A percentile compares a stretch with the other conserved stretches of the same genome.
Conservation (phyloP, 2,113 vertebrate genomes). For the Octodon degus region DNA sequence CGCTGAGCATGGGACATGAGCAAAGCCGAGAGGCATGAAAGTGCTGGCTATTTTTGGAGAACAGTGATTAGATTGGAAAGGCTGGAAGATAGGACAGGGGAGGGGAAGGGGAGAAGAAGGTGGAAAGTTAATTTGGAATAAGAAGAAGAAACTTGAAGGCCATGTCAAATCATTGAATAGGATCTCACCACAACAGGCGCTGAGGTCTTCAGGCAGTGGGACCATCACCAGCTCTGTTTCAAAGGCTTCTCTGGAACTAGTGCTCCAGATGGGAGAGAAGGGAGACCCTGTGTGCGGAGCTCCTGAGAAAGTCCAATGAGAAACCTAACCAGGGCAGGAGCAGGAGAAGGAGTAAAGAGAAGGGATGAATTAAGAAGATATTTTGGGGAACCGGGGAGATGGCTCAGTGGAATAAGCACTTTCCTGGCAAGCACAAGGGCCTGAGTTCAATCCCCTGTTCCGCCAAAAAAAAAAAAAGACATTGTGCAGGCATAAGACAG, state of each 20-base stretch:
- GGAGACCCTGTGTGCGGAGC: neutral
- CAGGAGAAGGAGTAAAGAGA: neutral
- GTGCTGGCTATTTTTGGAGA: constrained; percentile 76
- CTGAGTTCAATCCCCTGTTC: too few species aligned
- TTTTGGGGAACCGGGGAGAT: too few species aligned
- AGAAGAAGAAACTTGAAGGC: constrained; percentile 54
- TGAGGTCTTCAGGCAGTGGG: neutral
- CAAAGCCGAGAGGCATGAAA: constrained; percentile 75
- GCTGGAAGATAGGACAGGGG: constrained; percentile 62
- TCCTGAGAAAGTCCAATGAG: neutral
- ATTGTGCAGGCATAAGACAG: too few species aligned
- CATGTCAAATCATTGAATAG: neutral
- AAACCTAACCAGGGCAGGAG: neutral
- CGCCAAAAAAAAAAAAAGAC: too few species aligned
- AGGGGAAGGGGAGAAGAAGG: constrained; percentile 42
- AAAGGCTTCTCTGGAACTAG: neutral
- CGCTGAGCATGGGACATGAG: constrained; percentile 71
- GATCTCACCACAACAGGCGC: neutral
- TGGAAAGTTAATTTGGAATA: constrained; percentile 44
- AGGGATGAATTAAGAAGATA: neutral
- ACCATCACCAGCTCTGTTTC: neutral
- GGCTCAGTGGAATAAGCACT: too few species aligned
- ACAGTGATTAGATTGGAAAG: constrained; percentile 77
- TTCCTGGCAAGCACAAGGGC: too few species aligned
- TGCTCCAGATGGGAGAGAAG: neutral